These are phyloP conservation scores for Oplegnathus fasciatus DNA, from an alignment of 2,113 vertebrate species.

Conservation along the genomic window DNA sequence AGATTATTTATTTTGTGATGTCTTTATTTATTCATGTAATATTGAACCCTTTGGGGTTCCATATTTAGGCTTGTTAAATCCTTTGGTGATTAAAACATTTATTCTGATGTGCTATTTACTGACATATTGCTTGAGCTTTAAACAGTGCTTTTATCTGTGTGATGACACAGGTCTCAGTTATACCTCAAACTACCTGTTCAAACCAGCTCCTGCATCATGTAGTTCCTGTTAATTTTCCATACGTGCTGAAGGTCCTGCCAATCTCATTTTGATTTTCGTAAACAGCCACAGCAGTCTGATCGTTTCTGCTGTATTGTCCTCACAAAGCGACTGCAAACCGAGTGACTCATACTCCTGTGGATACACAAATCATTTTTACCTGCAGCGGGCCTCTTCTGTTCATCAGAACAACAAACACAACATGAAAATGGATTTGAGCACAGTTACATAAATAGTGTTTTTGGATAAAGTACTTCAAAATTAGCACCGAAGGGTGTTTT, in stretches of 20 bases:
- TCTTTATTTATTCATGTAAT: background rate
- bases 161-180: background rate
- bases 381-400: constrained; percentile 18
- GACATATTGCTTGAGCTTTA: background rate
- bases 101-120: background rate
- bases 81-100: background rate
- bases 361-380: constrained; percentile 27
- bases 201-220: background rate
- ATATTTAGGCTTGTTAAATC: background rate
- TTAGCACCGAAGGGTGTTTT: background rate
- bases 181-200: background rate
- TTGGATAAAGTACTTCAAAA: constrained; percentile 20
- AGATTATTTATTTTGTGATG: background rate
- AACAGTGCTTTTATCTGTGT: background rate
- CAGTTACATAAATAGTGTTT: constrained; percentile 19
- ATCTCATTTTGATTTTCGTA: constrained; percentile 48
- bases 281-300: constrained; percentile 48
- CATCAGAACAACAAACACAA: constrained; percentile 19
- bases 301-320: constrained; percentile 43
- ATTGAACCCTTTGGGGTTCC: background rate
- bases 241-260: background rate
- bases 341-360: constrained; percentile 62
- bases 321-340: constrained; percentile 37
- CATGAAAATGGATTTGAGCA: constrained; percentile 14
- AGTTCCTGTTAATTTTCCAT: constrained; percentile 10